Evolutionary conservation across 1,140 invertebrate genomes (phyloP).

Genomic region (Ceratosolen fusciceps): DNA sequence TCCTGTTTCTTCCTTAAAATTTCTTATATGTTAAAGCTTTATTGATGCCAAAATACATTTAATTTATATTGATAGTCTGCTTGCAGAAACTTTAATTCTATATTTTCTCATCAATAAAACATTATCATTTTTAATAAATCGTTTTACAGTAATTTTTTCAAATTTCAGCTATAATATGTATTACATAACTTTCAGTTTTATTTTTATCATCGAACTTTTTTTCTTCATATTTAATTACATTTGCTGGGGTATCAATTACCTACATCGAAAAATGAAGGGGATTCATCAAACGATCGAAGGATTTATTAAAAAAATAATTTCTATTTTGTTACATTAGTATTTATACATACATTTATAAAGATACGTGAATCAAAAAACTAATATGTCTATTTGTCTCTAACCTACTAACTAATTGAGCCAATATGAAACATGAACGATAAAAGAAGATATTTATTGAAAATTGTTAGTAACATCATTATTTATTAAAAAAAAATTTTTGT

Average conservation of each 20-base stretch:
- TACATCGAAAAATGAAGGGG: constrained; percentile 27
- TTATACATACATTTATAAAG: background rate
- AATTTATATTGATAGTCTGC: background rate
- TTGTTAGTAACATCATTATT: constrained; percentile 19
- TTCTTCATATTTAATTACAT: constrained; percentile 39
- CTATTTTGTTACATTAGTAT: background rate
- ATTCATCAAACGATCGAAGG: constrained; percentile 37
- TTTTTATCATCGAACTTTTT: constrained; percentile 30
- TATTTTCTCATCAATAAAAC: constrained; percentile 27
- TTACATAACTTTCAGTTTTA: constrained; percentile 27
- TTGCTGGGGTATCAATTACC: constrained; percentile 20
- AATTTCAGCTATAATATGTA: constrained; percentile 39
- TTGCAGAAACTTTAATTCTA: background rate
- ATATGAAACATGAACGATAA: constrained; percentile 52
- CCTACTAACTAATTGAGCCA: constrained; percentile 50
- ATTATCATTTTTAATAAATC: constrained; percentile 8
- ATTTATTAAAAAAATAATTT: constrained; percentile 22
- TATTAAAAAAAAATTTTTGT: constrained; percentile 5
- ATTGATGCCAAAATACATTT: constrained; percentile 11
- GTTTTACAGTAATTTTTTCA: constrained; percentile 39
- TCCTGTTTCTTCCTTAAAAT: constrained; percentile 28
- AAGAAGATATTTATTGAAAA: no score
- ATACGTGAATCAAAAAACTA: constrained; percentile 29
- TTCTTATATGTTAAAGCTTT: constrained; percentile 29
- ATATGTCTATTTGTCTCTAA: constrained; percentile 51